Evolutionary conservation across 2,797 vertebrate species (phyloP).

Genomic region (Gastrophryne carolinensis): DNA sequence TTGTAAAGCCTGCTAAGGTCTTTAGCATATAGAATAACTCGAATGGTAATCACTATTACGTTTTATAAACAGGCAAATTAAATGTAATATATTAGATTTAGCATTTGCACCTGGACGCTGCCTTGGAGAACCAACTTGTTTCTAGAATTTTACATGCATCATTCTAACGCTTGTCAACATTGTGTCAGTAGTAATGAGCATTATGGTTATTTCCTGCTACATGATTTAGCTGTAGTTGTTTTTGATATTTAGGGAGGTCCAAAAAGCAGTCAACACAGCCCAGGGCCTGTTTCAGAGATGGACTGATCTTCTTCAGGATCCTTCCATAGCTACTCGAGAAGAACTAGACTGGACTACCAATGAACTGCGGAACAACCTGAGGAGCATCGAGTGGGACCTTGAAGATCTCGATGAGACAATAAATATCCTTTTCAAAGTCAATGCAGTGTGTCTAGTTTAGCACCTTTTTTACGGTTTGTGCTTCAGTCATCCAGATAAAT

Average conservation of each 20-base stretch:
- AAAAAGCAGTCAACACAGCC: slow-evolving; percentile 93
- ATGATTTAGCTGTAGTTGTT: neutral
- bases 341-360: slow-evolving; percentile 98
- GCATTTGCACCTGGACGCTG: no score
- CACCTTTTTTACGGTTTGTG: no score
- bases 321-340: slow-evolving; percentile 82
- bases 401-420: slow-evolving; percentile 97
- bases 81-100: no score
- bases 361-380: slow-evolving; percentile 92
- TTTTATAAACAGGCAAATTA: no score
- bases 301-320: slow-evolving; percentile 85
- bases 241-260: slow-evolving; percentile 78
- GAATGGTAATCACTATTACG: no score
- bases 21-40: no score
- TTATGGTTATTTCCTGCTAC: neutral
- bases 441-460: neutral
- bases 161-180: no score
- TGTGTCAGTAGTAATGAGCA: no score
- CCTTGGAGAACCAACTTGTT: no score
- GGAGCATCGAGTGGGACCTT: slow-evolving; percentile 97
- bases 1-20: no score
- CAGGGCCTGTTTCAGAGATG: slow-evolving; percentile 93
- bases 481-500: no score
- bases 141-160: no score
- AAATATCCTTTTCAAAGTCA: slow-evolving; percentile 85